Evolutionary conservation across 2,888 invertebrate species (phyloP).

Genomic region (Lumbricus terrestris): DNA sequence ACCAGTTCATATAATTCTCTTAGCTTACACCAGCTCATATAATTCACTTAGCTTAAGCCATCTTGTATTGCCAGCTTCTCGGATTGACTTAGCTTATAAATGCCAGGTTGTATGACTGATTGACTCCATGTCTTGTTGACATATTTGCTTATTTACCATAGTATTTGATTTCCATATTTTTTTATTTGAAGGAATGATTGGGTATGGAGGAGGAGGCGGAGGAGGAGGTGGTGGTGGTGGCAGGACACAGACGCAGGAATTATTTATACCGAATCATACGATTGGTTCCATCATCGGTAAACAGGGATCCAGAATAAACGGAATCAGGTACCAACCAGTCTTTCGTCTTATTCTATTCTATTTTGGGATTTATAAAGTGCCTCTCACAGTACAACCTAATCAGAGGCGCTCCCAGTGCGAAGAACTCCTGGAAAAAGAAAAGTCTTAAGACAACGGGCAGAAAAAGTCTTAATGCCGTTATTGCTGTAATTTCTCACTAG

Average conservation of each 20-base stretch:
- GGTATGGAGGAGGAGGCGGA: background rate
- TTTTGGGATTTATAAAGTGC: no score
- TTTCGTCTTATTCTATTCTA: no score
- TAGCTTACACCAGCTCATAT: background rate
- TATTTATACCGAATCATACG: conserved; percentile 96
- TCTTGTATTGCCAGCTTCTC: no score
- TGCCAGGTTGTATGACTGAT: background rate
- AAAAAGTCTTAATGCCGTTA: no score
- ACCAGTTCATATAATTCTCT: background rate
- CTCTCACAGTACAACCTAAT: no score
- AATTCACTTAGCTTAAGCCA: background rate
- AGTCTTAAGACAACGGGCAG: no score
- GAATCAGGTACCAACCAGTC: conserved; percentile 70
- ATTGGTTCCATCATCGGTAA: conserved; percentile 98
- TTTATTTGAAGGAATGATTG: background rate
- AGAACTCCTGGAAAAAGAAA: no score
- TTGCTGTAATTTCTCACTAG: no score
- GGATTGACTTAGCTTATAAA: background rate
- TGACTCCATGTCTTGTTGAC: background rate
- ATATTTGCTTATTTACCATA: background rate
- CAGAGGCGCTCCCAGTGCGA: no score
- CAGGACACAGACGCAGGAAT: conserved; percentile 70
- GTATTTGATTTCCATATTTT: background rate
- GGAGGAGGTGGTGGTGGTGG: background rate
- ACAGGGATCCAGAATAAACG: conserved; percentile 96